A percentile compares a stretch with the other conserved stretches of the same genome.
phyloP scores from a whole-genome alignment of 2,113 vertebrate genomes.

The Heliornis fulica region DNA sequence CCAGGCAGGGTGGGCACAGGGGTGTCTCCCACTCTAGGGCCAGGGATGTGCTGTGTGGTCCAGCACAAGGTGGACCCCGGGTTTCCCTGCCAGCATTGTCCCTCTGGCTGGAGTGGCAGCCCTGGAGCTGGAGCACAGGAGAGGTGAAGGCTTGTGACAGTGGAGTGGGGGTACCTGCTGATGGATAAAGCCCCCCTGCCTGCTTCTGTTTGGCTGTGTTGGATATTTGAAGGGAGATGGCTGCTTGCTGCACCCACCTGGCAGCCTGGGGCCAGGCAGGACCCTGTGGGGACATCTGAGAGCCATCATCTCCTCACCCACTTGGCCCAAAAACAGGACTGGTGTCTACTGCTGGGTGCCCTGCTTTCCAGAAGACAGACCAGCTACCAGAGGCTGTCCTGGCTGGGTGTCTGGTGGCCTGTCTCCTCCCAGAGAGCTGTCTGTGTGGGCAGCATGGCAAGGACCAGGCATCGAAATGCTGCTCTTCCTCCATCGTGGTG shows the following conservation, averaged over 20 bases:
- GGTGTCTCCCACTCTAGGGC: rapidly evolving
- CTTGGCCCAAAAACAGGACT: background rate
- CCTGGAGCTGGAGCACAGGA: background rate
- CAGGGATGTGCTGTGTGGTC: background rate
- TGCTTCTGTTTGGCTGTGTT: background rate
- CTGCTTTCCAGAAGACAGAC: background rate
- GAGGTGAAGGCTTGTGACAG: background rate
- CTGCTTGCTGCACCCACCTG: background rate
- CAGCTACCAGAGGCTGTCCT: too few species aligned
- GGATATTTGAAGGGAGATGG: background rate
- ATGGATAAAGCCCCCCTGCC: background rate
- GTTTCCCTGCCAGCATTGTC: background rate
- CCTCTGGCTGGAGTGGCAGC: background rate
- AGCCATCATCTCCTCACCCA: background rate
- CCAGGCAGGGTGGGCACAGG: too few species aligned
- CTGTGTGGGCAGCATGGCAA: background rate
- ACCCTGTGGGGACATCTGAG: rapidly evolving
- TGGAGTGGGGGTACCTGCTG: background rate
- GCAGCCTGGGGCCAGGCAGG: background rate
- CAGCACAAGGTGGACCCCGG: rapidly evolving
- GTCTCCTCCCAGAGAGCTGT: background rate
- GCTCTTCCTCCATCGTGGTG: background rate
- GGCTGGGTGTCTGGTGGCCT: too few species aligned
- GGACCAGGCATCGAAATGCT: background rate
- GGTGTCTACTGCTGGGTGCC: too few species aligned